These are phyloP conservation scores for Muntiacus muntjak DNA, from an alignment of 2,113 vertebrate species.

Conservation along the genomic window DNA sequence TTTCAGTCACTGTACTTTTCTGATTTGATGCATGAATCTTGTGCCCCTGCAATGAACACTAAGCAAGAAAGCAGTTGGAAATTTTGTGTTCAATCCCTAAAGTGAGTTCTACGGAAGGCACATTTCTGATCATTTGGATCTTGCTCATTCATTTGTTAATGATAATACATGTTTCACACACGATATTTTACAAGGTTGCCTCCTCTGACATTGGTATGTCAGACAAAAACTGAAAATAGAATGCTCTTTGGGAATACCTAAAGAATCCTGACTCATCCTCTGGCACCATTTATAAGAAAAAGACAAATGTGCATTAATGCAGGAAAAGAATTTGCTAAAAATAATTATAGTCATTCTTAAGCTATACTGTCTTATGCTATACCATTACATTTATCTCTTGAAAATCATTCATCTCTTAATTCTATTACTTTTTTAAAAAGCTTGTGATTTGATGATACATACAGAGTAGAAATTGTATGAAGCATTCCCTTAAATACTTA, in stretches of 20 bases:
- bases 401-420: conserved; percentile 14
- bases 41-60: conserved; percentile 19
- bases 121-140: conserved; percentile 34
- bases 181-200: background rate
- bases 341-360: background rate
- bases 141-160: conserved; percentile 45
- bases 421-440: background rate
- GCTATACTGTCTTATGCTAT: background rate
- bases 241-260: background rate
- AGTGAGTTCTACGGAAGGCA: background rate
- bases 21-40: background rate
- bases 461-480: conserved; percentile 15
- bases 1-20: conserved; percentile 53
- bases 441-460: background rate
- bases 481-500: conserved; percentile 4
- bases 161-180: background rate
- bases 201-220: background rate
- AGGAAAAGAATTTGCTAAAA: background rate
- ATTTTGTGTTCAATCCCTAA: conserved; percentile 11
- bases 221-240: background rate
- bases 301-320: background rate
- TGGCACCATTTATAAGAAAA: background rate
- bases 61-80: conserved; percentile 34
- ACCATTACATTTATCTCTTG: background rate
- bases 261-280: background rate